phyloP scores from a whole-genome alignment of 2,888 invertebrate genomes.

The Eudasyphora cyanicolor region DNA sequence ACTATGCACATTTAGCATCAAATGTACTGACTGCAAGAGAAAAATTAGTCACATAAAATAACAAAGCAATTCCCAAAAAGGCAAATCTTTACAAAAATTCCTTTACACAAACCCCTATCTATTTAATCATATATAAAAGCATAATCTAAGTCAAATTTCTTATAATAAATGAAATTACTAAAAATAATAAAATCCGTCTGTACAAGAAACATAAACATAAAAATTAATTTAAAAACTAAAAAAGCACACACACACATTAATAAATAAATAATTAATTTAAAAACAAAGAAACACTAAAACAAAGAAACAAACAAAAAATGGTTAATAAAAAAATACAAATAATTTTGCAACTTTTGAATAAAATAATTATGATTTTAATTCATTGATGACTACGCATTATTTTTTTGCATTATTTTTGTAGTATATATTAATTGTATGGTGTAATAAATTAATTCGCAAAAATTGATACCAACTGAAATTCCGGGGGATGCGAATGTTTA shows the following conservation, averaged over 20 bases:
- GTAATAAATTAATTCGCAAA: slow-evolving; percentile 77
- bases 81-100: too few relatives aligned
- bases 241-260: slow-evolving; percentile 14
- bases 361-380: slow-evolving; percentile 44
- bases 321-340: slow-evolving; percentile 40
- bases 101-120: too few relatives aligned
- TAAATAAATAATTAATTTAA: neutral
- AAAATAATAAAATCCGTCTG: too few relatives aligned
- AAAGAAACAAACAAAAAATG: slow-evolving; percentile 30
- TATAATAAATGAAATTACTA: too few relatives aligned
- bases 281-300: slow-evolving; percentile 8
- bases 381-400: slow-evolving; percentile 31
- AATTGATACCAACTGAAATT: slow-evolving; percentile 92
- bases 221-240: slow-evolving; percentile 4
- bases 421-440: slow-evolving; percentile 59
- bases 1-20: too few relatives aligned
- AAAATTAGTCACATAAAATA: too few relatives aligned
- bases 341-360: slow-evolving; percentile 55
- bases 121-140: too few relatives aligned
- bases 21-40: too few relatives aligned
- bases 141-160: too few relatives aligned
- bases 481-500: slow-evolving; percentile 84
- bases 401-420: slow-evolving; percentile 15
- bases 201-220: neutral
- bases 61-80: too few relatives aligned